These are phyloP conservation scores for Pterocles burchelli DNA, from an alignment of 2,113 vertebrate genomes.

Conservation along the genomic window DNA sequence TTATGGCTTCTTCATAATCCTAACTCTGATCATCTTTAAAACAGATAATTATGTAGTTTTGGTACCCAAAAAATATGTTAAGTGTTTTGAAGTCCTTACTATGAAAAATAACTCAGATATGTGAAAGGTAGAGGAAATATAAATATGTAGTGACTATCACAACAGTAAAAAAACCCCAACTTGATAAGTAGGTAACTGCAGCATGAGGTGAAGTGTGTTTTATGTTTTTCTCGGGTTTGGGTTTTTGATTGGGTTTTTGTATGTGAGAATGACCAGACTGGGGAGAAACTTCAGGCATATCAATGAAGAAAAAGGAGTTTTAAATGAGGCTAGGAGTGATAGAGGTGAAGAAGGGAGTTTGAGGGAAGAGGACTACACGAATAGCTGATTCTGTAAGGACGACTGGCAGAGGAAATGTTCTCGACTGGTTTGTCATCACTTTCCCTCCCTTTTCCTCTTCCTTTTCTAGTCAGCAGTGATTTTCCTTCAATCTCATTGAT, in stretches of 20 bases:
- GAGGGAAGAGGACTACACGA: background rate
- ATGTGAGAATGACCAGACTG: background rate
- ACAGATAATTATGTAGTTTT: background rate
- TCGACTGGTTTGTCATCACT: background rate
- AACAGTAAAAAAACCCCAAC: background rate
- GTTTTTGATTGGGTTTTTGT: background rate
- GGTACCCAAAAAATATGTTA: background rate
- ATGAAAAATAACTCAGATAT: background rate
- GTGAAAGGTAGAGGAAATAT: background rate
- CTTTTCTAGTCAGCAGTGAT: background rate
- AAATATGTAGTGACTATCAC: background rate
- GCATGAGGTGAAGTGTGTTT: background rate
- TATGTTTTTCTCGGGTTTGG: background rate
- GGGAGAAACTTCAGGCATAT: background rate
- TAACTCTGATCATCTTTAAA: background rate
- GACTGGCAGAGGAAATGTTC: background rate
- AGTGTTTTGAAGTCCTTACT: background rate
- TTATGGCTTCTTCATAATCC: background rate
- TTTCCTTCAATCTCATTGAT: background rate
- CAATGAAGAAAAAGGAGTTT: background rate
- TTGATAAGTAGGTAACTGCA: background rate
- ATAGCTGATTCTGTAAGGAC: background rate
- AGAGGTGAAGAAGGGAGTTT: background rate
- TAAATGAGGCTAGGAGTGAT: background rate
- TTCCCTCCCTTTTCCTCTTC: background rate